Base-by-base conservation (phyloP, 2,888 invertebrate genomes). In the Syrista parreyssii region DNA sequence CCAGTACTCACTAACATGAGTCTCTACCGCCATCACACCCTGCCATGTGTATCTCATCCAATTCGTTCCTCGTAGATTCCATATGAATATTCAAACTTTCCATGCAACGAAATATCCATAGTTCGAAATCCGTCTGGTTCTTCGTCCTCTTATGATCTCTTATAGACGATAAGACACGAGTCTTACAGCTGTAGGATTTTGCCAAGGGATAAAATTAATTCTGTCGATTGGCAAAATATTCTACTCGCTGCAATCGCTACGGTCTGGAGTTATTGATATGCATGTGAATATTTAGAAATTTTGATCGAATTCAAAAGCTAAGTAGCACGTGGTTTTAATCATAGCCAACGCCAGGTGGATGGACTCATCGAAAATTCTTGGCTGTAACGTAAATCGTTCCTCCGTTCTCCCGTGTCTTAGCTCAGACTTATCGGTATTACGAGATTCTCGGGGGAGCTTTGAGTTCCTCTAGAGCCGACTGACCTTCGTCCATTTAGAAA, bases 331-430 rank as follows among this genome's bases (percentile, higher is more conserved):
- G 55, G 9, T 71, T 12, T 31, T 71, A 31, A 68, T 77, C 74
- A 71, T 74, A 77, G 36, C 34, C 74, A 74, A 35, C 69, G 77
- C 74, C 77, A 77, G 77, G 77, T 77, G 77, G 74, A 75, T 74
- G 77, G 68, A 77, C 74, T 73, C 77, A 75, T 40, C 69, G 31
- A 36, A 69, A 74, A 77, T 77, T 77, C 77, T 77, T 77, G 77
- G 77, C 77, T 35, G 75, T 74, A 77, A 77, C 69, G 36, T 71
- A 71, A 71, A 33, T 71, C 71, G 71, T 71, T 32, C 12, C 71
- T 31, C 15, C 31, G 71, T 23, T 33, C 23, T 6, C 2, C 23
- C 55, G 23, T 55, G 23, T 55, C 40, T 55, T 55, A 23, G 23
- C 55, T 32, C 31, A 31, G 71, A 71, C 71, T 71, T 71, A 71